A percentile compares a stretch with the other conserved stretches of the same genome.
Conservation (phyloP, 2,113 vertebrate genomes). For the Octodon degus region DNA sequence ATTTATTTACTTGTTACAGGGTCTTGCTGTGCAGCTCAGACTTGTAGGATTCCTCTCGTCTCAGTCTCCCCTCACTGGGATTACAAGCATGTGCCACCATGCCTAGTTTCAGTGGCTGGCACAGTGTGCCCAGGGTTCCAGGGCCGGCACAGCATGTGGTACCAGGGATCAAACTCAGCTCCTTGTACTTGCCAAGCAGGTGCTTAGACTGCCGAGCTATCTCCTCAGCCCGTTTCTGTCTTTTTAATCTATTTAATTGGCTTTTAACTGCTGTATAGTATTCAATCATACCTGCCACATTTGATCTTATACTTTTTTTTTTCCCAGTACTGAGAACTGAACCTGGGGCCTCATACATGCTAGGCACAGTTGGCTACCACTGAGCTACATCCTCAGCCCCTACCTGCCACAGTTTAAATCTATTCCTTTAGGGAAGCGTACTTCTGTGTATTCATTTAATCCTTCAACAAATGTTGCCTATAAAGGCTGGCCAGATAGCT, state of each 20-base stretch:
- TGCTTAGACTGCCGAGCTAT: too few relatives aligned
- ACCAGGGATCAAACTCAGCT: too few relatives aligned
- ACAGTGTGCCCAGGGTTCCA: too few relatives aligned
- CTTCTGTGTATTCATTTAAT: not conserved
- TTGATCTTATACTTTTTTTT: not conserved
- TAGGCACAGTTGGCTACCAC: not conserved
- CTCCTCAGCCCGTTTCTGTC: not conserved
- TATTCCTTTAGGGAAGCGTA: not conserved
- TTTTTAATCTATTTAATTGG: conserved; percentile 41
- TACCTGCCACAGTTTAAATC: conserved; percentile 17
- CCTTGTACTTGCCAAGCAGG: too few relatives aligned
- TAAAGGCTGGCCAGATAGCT: too few relatives aligned
- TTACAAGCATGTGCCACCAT: too few relatives aligned
- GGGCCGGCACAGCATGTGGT: too few relatives aligned
- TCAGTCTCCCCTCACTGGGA: too few relatives aligned
- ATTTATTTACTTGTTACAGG: too few relatives aligned
- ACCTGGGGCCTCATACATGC: not conserved
- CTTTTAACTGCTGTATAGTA: not conserved
- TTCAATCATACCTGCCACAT: not conserved
- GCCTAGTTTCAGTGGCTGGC: too few relatives aligned
- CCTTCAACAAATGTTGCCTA: conserved; percentile 2
- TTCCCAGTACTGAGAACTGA: not conserved
- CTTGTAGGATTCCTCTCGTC: too few relatives aligned
- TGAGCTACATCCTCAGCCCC: not conserved
- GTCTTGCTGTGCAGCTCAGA: too few relatives aligned